These are phyloP conservation scores for Caenorhabditis sp. DNA, from an alignment of 2,888 invertebrate genomes.

Conservation along the genomic window DNA sequence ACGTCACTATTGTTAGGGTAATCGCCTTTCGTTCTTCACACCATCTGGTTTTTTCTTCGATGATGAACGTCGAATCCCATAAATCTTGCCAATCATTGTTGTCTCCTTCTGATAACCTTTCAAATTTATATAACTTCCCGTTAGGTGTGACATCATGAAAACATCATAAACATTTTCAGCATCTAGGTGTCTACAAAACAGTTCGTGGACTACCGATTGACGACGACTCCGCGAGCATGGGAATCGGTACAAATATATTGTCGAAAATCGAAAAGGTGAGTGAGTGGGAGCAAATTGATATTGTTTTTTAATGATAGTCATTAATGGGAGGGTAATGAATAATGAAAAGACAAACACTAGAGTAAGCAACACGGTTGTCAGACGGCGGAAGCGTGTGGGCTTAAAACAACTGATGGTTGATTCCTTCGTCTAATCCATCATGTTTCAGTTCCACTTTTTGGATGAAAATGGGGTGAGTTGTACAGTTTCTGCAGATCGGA, in stretches of 20 bases:
- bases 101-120: conserved; percentile 5
- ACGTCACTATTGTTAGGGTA: conserved; percentile 38
- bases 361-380: conserved; percentile 44
- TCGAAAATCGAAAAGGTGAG: conserved; percentile 53
- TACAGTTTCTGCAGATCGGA: not conserved
- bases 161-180: conserved; percentile 35
- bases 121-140: conserved; percentile 19
- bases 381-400: conserved; percentile 18
- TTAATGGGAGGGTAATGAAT: conserved; percentile 33
- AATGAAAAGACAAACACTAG: conserved; percentile 36
- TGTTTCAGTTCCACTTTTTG: conserved; percentile 35
- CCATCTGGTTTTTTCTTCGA: conserved; percentile 49
- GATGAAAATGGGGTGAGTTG: conserved; percentile 40
- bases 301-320: conserved; percentile 19
- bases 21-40: conserved; percentile 9
- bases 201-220: conserved; percentile 34
- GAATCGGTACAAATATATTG: conserved; percentile 46
- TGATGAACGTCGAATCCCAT: conserved; percentile 39
- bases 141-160: not conserved
- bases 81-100: conserved; percentile 8
- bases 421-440: conserved; percentile 24
- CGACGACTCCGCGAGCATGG: conserved; percentile 39
- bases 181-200: conserved; percentile 59
- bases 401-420: conserved; percentile 38
- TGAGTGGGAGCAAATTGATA: conserved; percentile 20